Conservation (phyloP, 2,888 invertebrate species). For the Pycnomerus fuliginosus region DNA sequence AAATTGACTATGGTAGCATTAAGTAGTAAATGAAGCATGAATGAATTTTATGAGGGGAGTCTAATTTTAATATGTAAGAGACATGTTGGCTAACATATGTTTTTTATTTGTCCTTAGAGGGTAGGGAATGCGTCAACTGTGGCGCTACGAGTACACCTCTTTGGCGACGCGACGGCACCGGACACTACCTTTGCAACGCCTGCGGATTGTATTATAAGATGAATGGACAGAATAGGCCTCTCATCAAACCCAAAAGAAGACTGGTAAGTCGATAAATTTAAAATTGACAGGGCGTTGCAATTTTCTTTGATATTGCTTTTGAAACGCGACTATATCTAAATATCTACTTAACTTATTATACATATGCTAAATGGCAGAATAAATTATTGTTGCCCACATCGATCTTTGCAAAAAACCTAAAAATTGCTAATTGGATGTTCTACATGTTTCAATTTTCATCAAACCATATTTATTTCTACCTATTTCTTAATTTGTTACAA, state of each 20-base stretch:
- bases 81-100: slow-evolving; percentile 9
- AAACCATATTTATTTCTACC: too few relatives aligned
- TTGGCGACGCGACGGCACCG: slow-evolving; percentile 96
- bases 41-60: background rate
- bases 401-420: too few relatives aligned
- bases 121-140: slow-evolving; percentile 98
- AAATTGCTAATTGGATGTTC: too few relatives aligned
- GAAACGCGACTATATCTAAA: too few relatives aligned
- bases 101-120: slow-evolving; percentile 64
- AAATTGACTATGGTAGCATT: slow-evolving; percentile 13
- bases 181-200: slow-evolving; percentile 97
- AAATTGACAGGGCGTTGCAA: background rate
- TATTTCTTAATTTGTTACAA: too few relatives aligned
- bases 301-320: too few relatives aligned
- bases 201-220: slow-evolving; percentile 99
- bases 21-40: too few relatives aligned
- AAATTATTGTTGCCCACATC: too few relatives aligned
- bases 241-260: slow-evolving; percentile 99
- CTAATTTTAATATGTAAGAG: background rate
- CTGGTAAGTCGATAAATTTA: slow-evolving; percentile 76
- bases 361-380: too few relatives aligned
- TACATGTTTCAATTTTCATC: too few relatives aligned
- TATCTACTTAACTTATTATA: too few relatives aligned
- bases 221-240: slow-evolving; percentile 98
- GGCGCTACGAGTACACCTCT: slow-evolving; percentile 97